Evolutionary conservation across 2,113 vertebrate genomes (phyloP).

Genomic region (Nematolebias whitei): DNA sequence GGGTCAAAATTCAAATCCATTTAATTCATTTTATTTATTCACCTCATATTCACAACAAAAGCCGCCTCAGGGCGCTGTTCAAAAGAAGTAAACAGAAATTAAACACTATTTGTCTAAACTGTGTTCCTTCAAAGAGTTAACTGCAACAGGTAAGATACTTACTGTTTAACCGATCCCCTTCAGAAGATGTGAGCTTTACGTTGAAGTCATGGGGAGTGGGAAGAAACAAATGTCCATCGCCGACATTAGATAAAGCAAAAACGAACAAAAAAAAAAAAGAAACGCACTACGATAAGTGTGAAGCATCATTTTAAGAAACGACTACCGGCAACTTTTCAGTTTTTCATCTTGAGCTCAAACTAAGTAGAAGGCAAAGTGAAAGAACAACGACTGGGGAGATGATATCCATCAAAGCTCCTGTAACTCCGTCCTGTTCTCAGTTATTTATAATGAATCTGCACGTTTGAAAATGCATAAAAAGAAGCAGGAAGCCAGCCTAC

Average conservation of each 20-base stretch:
- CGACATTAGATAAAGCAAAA: conserved; percentile 20
- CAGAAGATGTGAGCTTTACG: no score
- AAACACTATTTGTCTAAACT: no score
- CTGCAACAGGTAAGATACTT: no score
- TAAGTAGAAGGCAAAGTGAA: conserved; percentile 12
- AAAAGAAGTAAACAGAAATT: no score
- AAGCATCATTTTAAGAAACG: conserved; percentile 20
- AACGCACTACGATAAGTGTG: conserved; percentile 39
- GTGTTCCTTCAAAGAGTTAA: no score
- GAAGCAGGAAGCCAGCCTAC: conserved; percentile 21
- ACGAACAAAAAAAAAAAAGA: conserved; percentile 4
- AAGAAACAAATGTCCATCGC: conserved; percentile 43
- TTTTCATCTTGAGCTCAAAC: conserved; percentile 24
- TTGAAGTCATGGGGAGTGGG: conserved; percentile 6
- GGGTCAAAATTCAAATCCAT: no score
- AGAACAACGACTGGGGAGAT: background rate
- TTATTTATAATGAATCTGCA: conserved; percentile 31
- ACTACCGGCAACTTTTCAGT: conserved; percentile 20
- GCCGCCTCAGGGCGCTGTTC: no score
- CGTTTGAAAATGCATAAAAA: conserved; percentile 27
- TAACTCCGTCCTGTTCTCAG: background rate
- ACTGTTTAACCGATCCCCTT: no score
- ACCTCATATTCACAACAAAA: no score
- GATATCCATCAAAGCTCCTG: conserved; percentile 15
- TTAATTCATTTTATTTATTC: no score